Conservation (phyloP, 2,888 invertebrate species). For the Drosophila acutilabella region DNA sequence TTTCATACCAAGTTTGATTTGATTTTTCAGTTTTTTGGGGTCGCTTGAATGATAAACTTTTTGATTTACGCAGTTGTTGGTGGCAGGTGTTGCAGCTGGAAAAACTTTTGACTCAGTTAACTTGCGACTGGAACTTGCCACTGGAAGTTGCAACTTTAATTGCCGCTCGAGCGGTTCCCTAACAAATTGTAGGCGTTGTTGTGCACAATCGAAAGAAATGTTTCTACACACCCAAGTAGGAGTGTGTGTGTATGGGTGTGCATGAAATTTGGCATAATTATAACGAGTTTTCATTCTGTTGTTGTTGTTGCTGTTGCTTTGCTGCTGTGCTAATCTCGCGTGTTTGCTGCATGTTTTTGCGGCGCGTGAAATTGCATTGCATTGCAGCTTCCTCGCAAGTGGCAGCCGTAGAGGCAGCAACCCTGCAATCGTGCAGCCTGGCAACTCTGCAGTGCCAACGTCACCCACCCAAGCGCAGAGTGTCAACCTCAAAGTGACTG, state of each 20-base stretch:
- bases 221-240: conserved; percentile 10
- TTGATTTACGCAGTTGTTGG: conserved; percentile 64
- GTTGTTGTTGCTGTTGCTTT: conserved; percentile 11
- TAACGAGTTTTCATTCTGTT: conserved; percentile 64
- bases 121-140: conserved; percentile 24
- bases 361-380: conserved; percentile 68
- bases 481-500: conserved; percentile 62
- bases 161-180: conserved; percentile 35
- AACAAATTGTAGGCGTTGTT: conserved; percentile 65
- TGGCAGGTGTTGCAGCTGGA: conserved; percentile 61
- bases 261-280: conserved; percentile 66
- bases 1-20: not conserved
- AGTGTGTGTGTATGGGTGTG: conserved; percentile 8
- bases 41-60: conserved; percentile 63
- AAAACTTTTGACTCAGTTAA: conserved; percentile 13
- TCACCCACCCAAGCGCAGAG: conserved; percentile 72
- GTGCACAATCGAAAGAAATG: conserved; percentile 46
- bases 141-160: conserved; percentile 41
- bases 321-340: conserved; percentile 63
- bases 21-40: conserved; percentile 8
- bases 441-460: conserved; percentile 3
- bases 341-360: conserved; percentile 61
- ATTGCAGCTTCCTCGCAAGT: conserved; percentile 46
- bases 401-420: conserved; percentile 7
- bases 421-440: not conserved